Conservation (phyloP, 1,140 invertebrate species). For the Zaprionus taronus region DNA sequence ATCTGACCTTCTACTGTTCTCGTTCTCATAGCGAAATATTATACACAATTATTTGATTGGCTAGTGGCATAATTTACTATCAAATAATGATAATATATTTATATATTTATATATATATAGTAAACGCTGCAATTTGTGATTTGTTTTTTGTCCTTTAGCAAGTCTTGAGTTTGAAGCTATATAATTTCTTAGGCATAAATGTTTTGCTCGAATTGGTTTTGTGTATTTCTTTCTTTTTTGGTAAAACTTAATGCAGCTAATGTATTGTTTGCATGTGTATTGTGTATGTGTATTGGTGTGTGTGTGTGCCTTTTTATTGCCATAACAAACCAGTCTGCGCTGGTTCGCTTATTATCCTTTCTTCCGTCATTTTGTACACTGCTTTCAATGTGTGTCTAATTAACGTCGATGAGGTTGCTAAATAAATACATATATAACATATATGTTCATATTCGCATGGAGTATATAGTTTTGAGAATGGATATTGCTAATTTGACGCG, state of each 20-base stretch:
- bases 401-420: conserved; percentile 58
- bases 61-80: conserved; percentile 76
- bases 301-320: conserved; percentile 45
- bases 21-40: conserved; percentile 66
- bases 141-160: conserved; percentile 54
- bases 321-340: conserved; percentile 41
- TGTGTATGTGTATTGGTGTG: conserved; percentile 5
- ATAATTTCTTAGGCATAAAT: conserved; percentile 70
- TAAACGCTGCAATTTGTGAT: conserved; percentile 47
- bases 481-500: conserved; percentile 81
- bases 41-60: conserved; percentile 80
- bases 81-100: conserved; percentile 73
- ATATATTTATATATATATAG: conserved; percentile 54
- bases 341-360: conserved; percentile 64
- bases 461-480: conserved; percentile 13
- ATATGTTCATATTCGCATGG: conserved; percentile 16
- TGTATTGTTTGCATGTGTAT: conserved; percentile 45
- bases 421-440: conserved; percentile 50
- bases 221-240: conserved; percentile 16
- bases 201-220: conserved; percentile 49
- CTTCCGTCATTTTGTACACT: conserved; percentile 65
- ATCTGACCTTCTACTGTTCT: conserved; percentile 11
- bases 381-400: conserved; percentile 54
- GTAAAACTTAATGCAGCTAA: conserved; percentile 57
- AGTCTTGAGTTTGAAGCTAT: conserved; percentile 79